These are phyloP conservation scores for Brachyptera risi DNA, from an alignment of 2,888 invertebrate genomes.

Conservation along the genomic window DNA sequence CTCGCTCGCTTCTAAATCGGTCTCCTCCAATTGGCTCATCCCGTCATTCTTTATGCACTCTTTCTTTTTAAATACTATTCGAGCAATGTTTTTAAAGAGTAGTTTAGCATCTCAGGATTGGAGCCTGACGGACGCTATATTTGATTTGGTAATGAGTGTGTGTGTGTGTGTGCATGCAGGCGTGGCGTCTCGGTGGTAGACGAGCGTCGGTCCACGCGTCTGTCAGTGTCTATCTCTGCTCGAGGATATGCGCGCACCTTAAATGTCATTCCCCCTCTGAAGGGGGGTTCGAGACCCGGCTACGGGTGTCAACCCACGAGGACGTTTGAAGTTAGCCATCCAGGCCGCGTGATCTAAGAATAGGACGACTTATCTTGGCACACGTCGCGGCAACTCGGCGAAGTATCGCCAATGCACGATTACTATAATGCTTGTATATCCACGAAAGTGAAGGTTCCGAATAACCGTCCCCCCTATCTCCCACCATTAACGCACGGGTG, in stretches of 20 bases:
- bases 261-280: conserved; percentile 26
- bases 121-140: too few relatives aligned
- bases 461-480: too few relatives aligned
- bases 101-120: too few relatives aligned
- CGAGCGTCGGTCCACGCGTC: background rate
- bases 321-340: too few relatives aligned
- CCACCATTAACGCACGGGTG: too few relatives aligned
- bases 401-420: too few relatives aligned
- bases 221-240: background rate
- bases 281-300: background rate
- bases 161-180: background rate
- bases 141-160: background rate
- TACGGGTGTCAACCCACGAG: too few relatives aligned
- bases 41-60: conserved; percentile 11
- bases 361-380: conserved; percentile 1
- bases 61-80: conserved; percentile 1
- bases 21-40: conserved; percentile 3
- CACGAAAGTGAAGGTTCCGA: too few relatives aligned
- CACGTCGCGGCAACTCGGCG: too few relatives aligned
- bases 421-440: too few relatives aligned
- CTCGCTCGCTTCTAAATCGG: conserved; percentile 8
- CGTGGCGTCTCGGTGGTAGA: background rate
- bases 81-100: conserved; percentile 14
- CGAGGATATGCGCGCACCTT: conserved; percentile 25
- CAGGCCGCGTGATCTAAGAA: too few relatives aligned